Base-by-base conservation (phyloP, 2,888 invertebrate genomes). In the Chironomus tentans region DNA sequence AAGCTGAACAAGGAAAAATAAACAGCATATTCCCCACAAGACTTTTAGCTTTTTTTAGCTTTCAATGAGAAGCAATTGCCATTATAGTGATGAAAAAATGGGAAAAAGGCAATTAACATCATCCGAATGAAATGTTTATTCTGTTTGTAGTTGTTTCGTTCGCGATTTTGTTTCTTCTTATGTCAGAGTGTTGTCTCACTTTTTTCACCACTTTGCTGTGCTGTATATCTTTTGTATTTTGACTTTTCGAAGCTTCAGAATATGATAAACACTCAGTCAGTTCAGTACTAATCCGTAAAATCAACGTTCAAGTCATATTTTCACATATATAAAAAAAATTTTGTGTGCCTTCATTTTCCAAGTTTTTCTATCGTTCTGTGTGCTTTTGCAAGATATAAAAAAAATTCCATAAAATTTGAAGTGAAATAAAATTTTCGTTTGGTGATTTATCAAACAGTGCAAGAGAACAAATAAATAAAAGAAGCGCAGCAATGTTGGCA, bases 41-140 rank as follows among this genome's bases (percentile, higher is more conserved):
- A 18, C 18, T 15, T 15, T 56, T 15, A 18, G 56, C 56, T 56
- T 56, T 56, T 56, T 15, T n/a, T 56, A 56, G 56, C 38, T 38
- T 38, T 38, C 38, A 38, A 38, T 38, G 38, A 38, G 10, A 7
- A 65, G 65, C 22, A 24, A 24, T 72, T 28, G n/a, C 24, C 38
- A 69, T 69, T 69, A 10, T 15, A 62, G 72, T 72, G 72, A 72
- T 72, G 38, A 38, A 38, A 72, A 72, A 50, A 56, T 56, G 56
- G 56, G 70, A 72, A 72, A 72, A 62, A 22, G 72, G 28, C 72
- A 72, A 72, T 72, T 72, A 72, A 72, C 72, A 72, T 72, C 72
- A 50, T 24, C 70, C 22, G 38, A 22, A 22, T 61, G 61, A n/a
- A 38, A 38, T 50, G 50, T 48, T 71, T 24, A 24, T 24, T 48